These are phyloP conservation scores for Aspidiotus destructor DNA, from an alignment of 2,888 invertebrate species.

Conservation along the genomic window DNA sequence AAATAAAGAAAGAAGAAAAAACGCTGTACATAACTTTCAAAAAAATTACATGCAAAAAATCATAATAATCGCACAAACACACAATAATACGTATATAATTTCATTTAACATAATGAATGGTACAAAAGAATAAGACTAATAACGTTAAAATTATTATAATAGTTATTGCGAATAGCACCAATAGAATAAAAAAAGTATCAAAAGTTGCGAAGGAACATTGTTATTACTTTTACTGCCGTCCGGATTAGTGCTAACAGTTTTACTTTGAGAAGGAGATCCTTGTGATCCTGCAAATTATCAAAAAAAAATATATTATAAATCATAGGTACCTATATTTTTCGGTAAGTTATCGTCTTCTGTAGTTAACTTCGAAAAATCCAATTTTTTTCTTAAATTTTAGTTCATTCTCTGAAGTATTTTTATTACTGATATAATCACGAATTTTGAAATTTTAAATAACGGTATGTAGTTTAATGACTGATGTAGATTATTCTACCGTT, in stretches of 20 bases:
- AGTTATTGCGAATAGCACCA: background rate
- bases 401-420: too few relatives aligned
- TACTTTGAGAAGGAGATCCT: conserved; percentile 12
- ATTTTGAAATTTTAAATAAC: too few relatives aligned
- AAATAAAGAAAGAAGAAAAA: background rate
- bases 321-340: too few relatives aligned
- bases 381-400: too few relatives aligned
- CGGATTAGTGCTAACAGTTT: background rate
- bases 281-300: conserved; percentile 19
- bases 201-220: conserved; percentile 25
- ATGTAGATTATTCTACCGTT: too few relatives aligned
- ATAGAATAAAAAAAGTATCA: conserved; percentile 16
- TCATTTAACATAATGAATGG: background rate
- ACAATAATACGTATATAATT: background rate
- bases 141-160: too few relatives aligned
- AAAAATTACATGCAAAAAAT: background rate
- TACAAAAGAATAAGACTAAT: conserved; percentile 3
- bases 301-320: too few relatives aligned
- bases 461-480: too few relatives aligned
- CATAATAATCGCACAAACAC: background rate
- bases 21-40: background rate
- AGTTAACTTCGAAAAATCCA: too few relatives aligned
- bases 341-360: too few relatives aligned
- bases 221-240: conserved; percentile 6
- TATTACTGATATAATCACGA: too few relatives aligned